Evolutionary conservation across 2,113 vertebrate genomes (phyloP).

Genomic region (Murina feae): DNA sequence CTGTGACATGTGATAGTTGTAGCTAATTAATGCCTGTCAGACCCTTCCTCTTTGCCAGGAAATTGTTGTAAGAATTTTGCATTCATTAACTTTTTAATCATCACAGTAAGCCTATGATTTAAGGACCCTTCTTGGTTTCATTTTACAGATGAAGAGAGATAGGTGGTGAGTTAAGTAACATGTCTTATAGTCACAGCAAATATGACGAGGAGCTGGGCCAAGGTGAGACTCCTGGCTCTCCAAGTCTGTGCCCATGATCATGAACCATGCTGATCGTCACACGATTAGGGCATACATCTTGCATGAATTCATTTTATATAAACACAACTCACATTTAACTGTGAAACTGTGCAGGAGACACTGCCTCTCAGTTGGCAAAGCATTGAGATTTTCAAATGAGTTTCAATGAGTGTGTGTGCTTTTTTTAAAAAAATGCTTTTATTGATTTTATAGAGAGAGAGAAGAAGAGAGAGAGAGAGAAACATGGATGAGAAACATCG

Average conservation of each 20-base stretch:
- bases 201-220: background rate
- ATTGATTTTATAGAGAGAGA: too few relatives aligned
- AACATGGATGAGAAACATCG: too few relatives aligned
- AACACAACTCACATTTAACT: background rate
- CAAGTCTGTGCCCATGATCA: background rate
- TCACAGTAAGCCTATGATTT: background rate
- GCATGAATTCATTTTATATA: background rate
- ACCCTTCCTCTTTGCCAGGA: background rate
- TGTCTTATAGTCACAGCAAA: background rate
- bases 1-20: background rate
- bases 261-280: background rate
- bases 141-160: background rate
- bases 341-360: background rate
- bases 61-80: background rate
- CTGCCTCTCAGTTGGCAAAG: background rate
- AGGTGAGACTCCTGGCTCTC: background rate
- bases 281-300: background rate
- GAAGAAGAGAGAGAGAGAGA: too few relatives aligned
- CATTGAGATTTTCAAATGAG: background rate
- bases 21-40: background rate
- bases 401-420: background rate
- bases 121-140: background rate
- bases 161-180: background rate
- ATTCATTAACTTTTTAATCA: background rate
- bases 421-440: too few relatives aligned